Evolutionary conservation across 2,888 invertebrate species (phyloP).

Genomic region (Steinernema scapterisci): DNA sequence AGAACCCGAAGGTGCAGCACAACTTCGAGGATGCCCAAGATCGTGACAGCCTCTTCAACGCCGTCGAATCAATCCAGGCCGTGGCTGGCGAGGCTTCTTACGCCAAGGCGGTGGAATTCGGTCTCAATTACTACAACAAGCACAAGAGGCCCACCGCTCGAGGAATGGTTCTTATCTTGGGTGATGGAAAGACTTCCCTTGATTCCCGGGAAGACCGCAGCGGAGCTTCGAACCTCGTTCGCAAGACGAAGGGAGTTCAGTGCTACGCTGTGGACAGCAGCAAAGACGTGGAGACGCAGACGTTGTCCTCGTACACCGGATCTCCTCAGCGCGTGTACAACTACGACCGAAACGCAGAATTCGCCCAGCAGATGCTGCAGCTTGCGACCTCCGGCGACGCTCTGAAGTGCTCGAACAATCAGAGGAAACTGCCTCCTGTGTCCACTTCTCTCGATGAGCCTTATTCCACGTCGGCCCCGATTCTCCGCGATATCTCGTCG

Average conservation of each 20-base stretch:
- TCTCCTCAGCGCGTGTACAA: slow-evolving; percentile 46
- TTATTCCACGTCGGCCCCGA: slow-evolving; percentile 1
- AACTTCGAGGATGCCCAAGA: slow-evolving; percentile 46
- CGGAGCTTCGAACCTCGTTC: slow-evolving; percentile 36
- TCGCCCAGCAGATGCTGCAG: slow-evolving; percentile 44
- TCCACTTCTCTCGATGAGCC: not conserved
- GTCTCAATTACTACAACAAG: slow-evolving; percentile 44
- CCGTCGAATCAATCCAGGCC: slow-evolving; percentile 45
- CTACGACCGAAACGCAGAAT: slow-evolving; percentile 54
- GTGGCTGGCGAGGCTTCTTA: slow-evolving; percentile 45
- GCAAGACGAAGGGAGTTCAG: slow-evolving; percentile 37
- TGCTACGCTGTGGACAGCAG: slow-evolving; percentile 46
- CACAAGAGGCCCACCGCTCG: slow-evolving; percentile 44
- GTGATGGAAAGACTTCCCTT: slow-evolving; percentile 45
- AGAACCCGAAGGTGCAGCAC: slow-evolving; percentile 42
- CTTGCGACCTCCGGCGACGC: slow-evolving; percentile 41
- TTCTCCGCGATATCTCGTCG: slow-evolving; percentile 11
- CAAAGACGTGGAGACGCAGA: slow-evolving; percentile 41
- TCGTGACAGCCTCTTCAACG: slow-evolving; percentile 42
- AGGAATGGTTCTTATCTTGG: slow-evolving; percentile 53
- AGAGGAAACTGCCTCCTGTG: slow-evolving; percentile 9
- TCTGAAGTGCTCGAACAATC: slow-evolving; percentile 34
- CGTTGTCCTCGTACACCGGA: slow-evolving; percentile 42
- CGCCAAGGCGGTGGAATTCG: slow-evolving; percentile 47
- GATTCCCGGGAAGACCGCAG: slow-evolving; percentile 43